Percentiles rank a stretch among this genome's conserved stretches.
These are phyloP conservation scores for Spea bombifrons DNA, from an alignment of 2,113 vertebrate species.

Conservation along the genomic window DNA sequence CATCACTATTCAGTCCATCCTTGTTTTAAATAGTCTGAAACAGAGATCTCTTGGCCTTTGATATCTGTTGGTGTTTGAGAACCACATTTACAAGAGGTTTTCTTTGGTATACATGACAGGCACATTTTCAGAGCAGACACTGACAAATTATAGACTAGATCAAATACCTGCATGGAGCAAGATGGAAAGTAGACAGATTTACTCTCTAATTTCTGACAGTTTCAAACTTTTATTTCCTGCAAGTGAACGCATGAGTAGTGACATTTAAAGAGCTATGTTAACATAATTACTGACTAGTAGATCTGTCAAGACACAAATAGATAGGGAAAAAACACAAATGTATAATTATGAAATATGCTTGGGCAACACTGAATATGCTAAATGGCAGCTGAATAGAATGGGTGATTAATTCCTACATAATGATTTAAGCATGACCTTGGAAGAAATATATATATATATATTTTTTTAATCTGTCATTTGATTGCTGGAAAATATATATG, in stretches of 20 bases:
- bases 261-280: conserved; percentile 51
- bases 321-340: conserved; percentile 55
- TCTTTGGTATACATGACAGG: conserved; percentile 13
- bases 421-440: conserved; percentile 52
- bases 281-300: conserved; percentile 54
- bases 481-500: background rate
- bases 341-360: conserved; percentile 59
- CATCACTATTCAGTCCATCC: background rate
- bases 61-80: background rate
- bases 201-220: conserved; percentile 51
- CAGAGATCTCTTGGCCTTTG: background rate
- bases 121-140: conserved; percentile 7
- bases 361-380: conserved; percentile 52
- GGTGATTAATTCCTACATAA: conserved; percentile 51
- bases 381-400: conserved; percentile 54
- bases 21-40: background rate
- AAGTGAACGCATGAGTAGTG: conserved; percentile 53
- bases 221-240: conserved; percentile 53
- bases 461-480: conserved; percentile 34
- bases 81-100: background rate
- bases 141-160: conserved; percentile 37
- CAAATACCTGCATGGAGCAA: conserved; percentile 53
- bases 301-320: conserved; percentile 55
- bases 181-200: conserved; percentile 55
- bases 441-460: conserved; percentile 40